Evolutionary conservation across 2,113 vertebrate species (phyloP).

Genomic region (Tychaedon coryphoeus): DNA sequence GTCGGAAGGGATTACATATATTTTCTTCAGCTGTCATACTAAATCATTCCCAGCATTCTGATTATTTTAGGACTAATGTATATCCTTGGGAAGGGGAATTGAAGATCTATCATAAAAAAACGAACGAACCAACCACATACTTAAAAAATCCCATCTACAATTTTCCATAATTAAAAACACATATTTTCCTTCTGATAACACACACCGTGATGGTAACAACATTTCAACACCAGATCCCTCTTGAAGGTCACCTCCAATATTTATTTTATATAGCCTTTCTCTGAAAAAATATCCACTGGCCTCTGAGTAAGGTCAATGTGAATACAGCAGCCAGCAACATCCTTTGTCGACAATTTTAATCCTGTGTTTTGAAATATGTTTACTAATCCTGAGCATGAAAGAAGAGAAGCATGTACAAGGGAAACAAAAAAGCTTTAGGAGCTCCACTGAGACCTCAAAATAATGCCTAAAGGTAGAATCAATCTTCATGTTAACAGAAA

Average conservation of each 20-base stretch:
- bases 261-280: not conserved
- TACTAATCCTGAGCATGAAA: not conserved
- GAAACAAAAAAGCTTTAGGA: not conserved
- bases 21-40: not conserved
- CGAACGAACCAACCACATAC: not conserved
- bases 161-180: not conserved
- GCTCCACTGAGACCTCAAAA: not conserved
- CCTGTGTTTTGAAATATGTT: not conserved
- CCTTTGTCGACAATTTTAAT: not conserved
- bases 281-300: not conserved
- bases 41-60: not conserved
- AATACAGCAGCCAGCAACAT: not conserved
- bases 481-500: not conserved
- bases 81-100: not conserved
- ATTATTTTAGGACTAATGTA: not conserved
- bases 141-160: not conserved
- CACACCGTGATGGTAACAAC: not conserved
- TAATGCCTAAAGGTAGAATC: not conserved
- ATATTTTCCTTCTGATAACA: not conserved
- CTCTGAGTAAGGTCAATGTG: not conserved
- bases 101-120: not conserved
- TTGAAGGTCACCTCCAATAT: not conserved
- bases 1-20: not conserved
- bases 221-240: not conserved
- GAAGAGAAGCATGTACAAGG: not conserved